Conservation (phyloP, 2,113 vertebrate genomes). For the Periophthalmus modestus region DNA sequence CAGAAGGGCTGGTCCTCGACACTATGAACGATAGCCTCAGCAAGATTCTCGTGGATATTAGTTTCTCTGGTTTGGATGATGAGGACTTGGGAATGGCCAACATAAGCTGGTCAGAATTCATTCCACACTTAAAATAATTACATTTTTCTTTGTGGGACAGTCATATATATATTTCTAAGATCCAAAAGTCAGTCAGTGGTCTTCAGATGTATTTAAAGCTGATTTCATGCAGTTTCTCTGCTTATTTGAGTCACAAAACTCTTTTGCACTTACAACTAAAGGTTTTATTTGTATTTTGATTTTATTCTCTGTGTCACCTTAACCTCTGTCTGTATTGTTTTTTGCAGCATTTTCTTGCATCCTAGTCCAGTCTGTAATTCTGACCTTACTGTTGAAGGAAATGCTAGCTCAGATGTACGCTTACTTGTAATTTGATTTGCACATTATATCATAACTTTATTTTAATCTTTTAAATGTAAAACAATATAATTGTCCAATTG, state of each 20-base stretch:
- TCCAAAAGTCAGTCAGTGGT: no score
- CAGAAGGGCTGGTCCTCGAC: conserved; percentile 90
- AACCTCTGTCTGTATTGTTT: background rate
- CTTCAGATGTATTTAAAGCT: background rate
- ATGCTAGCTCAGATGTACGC: conserved; percentile 21
- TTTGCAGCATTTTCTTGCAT: background rate
- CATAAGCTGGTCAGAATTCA: conserved; percentile 86
- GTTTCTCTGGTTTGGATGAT: conserved; percentile 88
- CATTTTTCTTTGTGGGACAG: background rate
- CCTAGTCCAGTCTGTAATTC: background rate
- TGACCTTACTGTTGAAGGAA: conserved; percentile 19
- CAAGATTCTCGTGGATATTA: conserved; percentile 93
- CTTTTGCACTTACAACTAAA: conserved; percentile 9
- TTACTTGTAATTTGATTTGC: conserved; percentile 71
- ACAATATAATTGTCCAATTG: conserved; percentile 18
- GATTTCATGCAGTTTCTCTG: background rate
- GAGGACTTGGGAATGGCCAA: conserved; percentile 80
- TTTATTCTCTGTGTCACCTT: background rate
- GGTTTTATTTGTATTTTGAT: background rate
- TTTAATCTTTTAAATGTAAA: conserved; percentile 51
- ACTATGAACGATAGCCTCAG: conserved; percentile 94
- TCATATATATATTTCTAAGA: background rate
- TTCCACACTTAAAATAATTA: conserved; percentile 82
- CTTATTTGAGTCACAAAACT: background rate
- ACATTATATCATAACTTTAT: conserved; percentile 76